Base-by-base conservation (phyloP, 2,113 vertebrate genomes). In the Bufo bufo region DNA sequence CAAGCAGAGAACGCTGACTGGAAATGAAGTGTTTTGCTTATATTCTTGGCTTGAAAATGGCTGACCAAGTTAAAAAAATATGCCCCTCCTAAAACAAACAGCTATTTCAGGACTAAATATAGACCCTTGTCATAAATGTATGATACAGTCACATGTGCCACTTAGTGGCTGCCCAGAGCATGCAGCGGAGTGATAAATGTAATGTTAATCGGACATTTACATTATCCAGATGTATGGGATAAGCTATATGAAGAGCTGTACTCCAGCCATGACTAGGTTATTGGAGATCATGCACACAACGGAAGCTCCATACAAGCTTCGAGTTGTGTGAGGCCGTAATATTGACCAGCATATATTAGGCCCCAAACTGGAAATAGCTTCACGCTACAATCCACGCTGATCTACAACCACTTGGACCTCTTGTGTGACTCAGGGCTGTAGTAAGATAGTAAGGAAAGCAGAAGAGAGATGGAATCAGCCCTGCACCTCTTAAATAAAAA, bases 1-100 rank as follows among this genome's bases (percentile, higher is more conserved):
- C 69, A 82, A 87, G 79, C 86, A 82, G 20, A 56, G 23, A 80
- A 71, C 11, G 66, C 23, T 86, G 61, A 69, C 75, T 78, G 85
- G 85, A 87, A 87, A 80, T 87, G 63, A 79, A 87, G 19, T 33
- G 77, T 65, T 80, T 80, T 87, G 66, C 78, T 82, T 74, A 82
- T 66, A 74, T 74, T 13, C 19, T 82, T 87, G 79, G 78, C 66
- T 6, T 33, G 17, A 20, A 82, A 87, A 87, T 69, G 77, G 85
- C 85, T 87, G 85, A 87, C 49, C 77, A 87, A 56, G 85, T 69
- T 58, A 80, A 80, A 87, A 80, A 65, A 54, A 54, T 71, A 50
- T 33, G 45, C 56, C 33, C 69, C 20, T 59, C 19, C 52, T 63
- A 87, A 82, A 75, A 75, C 71, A 71, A 87, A 71, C 54, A 82